Conservation (phyloP, 2,797 vertebrate species). For the Epinephelus coioides region DNA sequence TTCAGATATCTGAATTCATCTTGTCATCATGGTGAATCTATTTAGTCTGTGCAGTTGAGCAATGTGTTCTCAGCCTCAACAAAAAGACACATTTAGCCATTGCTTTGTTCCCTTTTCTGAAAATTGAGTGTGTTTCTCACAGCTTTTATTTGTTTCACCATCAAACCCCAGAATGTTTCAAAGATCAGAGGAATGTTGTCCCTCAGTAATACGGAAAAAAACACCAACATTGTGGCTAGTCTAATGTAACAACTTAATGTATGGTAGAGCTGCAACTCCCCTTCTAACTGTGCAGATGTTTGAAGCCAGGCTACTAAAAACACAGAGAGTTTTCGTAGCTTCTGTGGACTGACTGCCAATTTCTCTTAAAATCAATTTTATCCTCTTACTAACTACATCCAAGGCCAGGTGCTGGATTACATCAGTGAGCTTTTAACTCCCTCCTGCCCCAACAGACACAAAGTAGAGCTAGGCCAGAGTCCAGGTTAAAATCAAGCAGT, state of each 20-base stretch:
- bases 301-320: constrained; percentile 6
- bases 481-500: constrained; percentile 27
- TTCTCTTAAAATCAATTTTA: constrained; percentile 28
- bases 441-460: constrained; percentile 25
- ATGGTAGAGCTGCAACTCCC: constrained; percentile 4
- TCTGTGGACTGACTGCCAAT: constrained; percentile 15
- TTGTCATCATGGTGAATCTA: constrained; percentile 6
- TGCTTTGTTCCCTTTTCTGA: not conserved
- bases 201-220: not conserved
- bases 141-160: not conserved
- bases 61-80: not conserved
- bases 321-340: not conserved
- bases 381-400: constrained; percentile 16
- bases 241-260: not conserved
- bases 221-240: not conserved
- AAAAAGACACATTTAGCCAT: not conserved
- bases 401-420: constrained; percentile 45
- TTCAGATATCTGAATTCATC: constrained; percentile 27
- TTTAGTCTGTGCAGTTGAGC: not conserved
- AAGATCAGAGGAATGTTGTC: not conserved
- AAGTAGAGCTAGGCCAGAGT: constrained; percentile 26
- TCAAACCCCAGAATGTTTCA: not conserved
- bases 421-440: constrained; percentile 39
- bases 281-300: constrained; percentile 20
- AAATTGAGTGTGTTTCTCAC: not conserved